These are phyloP conservation scores for Stictonetta naevosa DNA, from an alignment of 2,113 vertebrate species.

Conservation along the genomic window DNA sequence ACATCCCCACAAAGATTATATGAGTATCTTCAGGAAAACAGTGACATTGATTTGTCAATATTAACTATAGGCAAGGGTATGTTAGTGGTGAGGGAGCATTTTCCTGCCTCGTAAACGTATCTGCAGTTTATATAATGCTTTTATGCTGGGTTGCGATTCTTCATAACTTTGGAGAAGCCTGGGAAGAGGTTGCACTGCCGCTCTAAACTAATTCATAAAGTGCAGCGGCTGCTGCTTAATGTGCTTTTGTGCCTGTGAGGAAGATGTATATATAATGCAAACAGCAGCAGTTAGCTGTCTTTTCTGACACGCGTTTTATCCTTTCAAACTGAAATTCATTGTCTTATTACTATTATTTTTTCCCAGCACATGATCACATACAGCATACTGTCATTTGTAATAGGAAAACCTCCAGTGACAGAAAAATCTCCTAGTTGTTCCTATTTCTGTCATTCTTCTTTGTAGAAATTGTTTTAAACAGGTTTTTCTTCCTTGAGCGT, in stretches of 20 bases:
- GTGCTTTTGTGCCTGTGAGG: conserved; percentile 1
- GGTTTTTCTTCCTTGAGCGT: not conserved
- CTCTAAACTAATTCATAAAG: conserved; percentile 10
- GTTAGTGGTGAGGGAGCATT: not conserved
- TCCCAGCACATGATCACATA: not conserved
- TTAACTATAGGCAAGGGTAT: not conserved
- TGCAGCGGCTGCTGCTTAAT: not conserved
- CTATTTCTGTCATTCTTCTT: not conserved
- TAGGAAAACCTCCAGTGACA: not conserved
- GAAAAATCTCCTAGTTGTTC: not conserved
- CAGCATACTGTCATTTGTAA: not conserved
- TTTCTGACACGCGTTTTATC: not conserved
- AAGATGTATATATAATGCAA: conserved; percentile 24
- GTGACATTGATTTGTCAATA: not conserved
- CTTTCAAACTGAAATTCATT: conserved; percentile 15
- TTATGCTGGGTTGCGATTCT: not conserved
- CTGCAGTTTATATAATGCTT: not conserved
- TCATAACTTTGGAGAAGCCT: not conserved
- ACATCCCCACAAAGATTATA: not conserved
- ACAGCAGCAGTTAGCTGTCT: conserved; percentile 14
- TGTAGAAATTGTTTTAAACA: conserved; percentile 20
- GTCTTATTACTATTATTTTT: conserved; percentile 5
- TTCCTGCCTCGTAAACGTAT: not conserved
- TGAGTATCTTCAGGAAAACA: not conserved
- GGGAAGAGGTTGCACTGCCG: not conserved